Base-by-base conservation (phyloP, 2,797 vertebrate genomes). In the Glyptemys insculpta region DNA sequence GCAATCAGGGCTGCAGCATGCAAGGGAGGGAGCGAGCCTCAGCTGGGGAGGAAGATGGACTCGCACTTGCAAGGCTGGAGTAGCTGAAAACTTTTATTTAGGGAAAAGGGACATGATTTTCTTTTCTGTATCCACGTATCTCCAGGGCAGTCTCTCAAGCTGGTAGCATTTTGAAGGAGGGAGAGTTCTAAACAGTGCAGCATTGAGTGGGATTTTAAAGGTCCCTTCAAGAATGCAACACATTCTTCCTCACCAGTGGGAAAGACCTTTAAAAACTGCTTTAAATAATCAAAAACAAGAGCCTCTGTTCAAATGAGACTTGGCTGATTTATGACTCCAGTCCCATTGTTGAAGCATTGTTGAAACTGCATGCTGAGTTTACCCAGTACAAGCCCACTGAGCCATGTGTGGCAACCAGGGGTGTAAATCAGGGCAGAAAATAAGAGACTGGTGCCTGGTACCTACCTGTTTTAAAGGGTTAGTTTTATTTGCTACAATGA, bases 1-100 rank as follows among this genome's bases (percentile, higher is more conserved):
- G 83, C 0, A 52, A 59, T 72, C 76, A 47, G 80, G 85, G 94
- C 91, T 83, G 95, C 93, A 62, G 94, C 92, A 88, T 53, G 94
- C 84, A 44, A 14, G 19, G 29, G 16, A 31, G 31, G 56, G 56
- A 25, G 31, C 37, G 31, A 37, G 12, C 31, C 34, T 25, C 4
- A 29, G 54, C 37, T 41, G 21, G 14, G 37, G 5, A 37, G 65
- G 34, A 81, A 85, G 80, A 79, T 52, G 37, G n/a, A 78, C 25
- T 76, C 6, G 41, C 25, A 12, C 41, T 44, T 27, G 5, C 68
- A 37, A 74, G 72, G 41, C 72, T 76, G 8, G 44, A 49, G 41
- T 23, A 41, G 72, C 72, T 44, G 72, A 15, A 44, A 78, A 29
- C 25, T 78, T 47, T 44, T 76, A 29, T 49, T 47, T 29, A 29